phyloP scores from a whole-genome alignment of 2,888 invertebrate genomes.

The Cenopis cana region DNA sequence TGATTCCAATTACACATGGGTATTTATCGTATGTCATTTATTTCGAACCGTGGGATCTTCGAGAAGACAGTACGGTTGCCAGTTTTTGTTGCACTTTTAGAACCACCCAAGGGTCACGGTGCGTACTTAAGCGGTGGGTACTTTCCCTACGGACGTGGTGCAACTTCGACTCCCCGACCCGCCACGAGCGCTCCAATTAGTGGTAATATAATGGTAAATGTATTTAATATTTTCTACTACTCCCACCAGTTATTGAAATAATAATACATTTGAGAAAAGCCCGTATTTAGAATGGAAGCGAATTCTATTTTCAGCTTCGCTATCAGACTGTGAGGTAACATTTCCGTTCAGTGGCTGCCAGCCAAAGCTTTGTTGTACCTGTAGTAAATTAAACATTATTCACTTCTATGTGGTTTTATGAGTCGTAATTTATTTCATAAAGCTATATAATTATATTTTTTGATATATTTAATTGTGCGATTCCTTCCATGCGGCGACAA shows the following conservation, averaged over 20 bases:
- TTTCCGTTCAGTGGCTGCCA: slow-evolving; percentile 18
- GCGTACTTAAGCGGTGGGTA: no score
- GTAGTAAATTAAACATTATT: slow-evolving; percentile 20
- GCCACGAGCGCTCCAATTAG: no score
- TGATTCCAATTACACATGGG: background rate
- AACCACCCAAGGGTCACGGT: no score
- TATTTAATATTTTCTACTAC: background rate
- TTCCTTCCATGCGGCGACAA: no score
- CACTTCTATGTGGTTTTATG: slow-evolving; percentile 14
- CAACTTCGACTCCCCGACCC: no score
- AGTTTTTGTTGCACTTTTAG: no score
- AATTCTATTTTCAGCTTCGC: slow-evolving; percentile 31
- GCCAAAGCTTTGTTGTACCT: slow-evolving; percentile 29
- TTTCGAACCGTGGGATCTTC: no score
- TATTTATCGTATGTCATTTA: no score
- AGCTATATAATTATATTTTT: background rate
- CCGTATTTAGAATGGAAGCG: slow-evolving; percentile 26
- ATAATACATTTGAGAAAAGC: slow-evolving; percentile 16
- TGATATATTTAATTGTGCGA: no score
- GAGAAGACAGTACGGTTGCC: no score
- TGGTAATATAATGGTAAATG: no score
- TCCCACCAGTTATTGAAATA: background rate
- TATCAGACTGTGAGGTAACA: slow-evolving; percentile 9
- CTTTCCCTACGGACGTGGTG: no score
- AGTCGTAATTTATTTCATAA: slow-evolving; percentile 3